Evolutionary conservation across 2,113 vertebrate species (phyloP).

Genomic region (Syrrhaptes paradoxus): DNA sequence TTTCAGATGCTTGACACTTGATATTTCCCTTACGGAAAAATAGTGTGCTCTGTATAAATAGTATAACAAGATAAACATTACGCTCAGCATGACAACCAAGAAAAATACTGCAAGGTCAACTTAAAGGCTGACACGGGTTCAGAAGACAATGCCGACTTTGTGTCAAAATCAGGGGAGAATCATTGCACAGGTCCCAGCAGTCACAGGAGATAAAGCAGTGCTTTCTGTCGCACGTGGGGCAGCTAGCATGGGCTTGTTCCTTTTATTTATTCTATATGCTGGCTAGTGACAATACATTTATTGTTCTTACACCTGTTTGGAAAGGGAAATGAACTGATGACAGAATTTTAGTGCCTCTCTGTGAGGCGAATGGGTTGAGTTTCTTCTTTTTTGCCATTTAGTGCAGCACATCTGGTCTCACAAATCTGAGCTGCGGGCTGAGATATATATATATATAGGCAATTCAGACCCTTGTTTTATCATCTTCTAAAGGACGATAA

Average conservation of each 20-base stretch:
- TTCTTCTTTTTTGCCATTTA: background rate
- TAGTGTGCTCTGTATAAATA: background rate
- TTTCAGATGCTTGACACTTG: conserved; percentile 45
- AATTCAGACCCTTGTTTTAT: background rate
- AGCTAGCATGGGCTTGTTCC: conserved; percentile 3
- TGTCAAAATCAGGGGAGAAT: background rate
- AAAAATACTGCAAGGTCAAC: conserved; percentile 10
- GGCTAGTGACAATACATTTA: conserved; percentile 42
- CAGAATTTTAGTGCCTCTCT: conserved; percentile 23
- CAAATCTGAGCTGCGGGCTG: background rate
- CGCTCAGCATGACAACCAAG: background rate
- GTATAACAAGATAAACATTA: conserved; percentile 3
- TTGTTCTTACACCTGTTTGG: conserved; percentile 53
- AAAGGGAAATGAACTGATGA: conserved; percentile 1
- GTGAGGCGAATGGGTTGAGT: background rate
- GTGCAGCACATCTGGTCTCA: background rate
- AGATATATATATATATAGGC: background rate
- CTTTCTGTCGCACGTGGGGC: background rate
- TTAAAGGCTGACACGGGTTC: background rate
- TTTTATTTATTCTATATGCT: conserved; percentile 35
- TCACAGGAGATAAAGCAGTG: background rate
- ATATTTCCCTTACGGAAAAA: conserved; percentile 61
- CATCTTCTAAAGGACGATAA: background rate
- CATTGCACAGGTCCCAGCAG: background rate
- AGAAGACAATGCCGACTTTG: conserved; percentile 34